phyloP scores from a whole-genome alignment of 2,113 vertebrate genomes.

The Willisornis vidua region DNA sequence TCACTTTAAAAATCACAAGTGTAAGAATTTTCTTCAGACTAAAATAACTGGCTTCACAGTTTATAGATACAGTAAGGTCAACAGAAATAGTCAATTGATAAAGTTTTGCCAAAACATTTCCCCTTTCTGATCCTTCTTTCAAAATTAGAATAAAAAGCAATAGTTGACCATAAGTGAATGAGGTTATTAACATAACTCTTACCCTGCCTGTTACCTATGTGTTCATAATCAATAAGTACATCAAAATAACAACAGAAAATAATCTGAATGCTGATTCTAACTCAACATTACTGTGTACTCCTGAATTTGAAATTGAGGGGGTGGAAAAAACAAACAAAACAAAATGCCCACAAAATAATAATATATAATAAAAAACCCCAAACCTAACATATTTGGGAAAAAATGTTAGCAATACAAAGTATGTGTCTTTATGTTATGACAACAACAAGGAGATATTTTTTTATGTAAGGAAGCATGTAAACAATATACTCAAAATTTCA shows the following conservation, averaged over 20 bases:
- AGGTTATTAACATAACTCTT: not conserved
- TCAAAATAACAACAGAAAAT: not conserved
- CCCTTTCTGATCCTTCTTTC: not conserved
- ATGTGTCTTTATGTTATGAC: not conserved
- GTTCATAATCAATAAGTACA: not conserved
- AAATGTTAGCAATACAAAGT: not conserved
- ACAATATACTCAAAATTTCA: not conserved
- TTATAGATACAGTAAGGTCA: not conserved
- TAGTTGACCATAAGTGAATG: not conserved
- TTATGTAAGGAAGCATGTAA: not conserved
- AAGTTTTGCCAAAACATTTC: not conserved
- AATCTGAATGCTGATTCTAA: not conserved
- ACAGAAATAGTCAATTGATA: not conserved
- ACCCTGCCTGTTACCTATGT: not conserved
- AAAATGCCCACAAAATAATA: not conserved
- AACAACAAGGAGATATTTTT: accelerated
- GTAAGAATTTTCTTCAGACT: not conserved
- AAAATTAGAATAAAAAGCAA: not conserved
- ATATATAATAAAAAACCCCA: no score
- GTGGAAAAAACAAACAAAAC: not conserved
- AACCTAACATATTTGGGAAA: not conserved
- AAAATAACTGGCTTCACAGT: not conserved
- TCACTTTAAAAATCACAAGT: not conserved
- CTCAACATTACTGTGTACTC: not conserved
- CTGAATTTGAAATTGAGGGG: not conserved